Percentiles rank a stretch among this genome's conserved stretches.
phyloP scores from a whole-genome alignment of 1,140 invertebrate species.

The Orchestia grillus region DNA sequence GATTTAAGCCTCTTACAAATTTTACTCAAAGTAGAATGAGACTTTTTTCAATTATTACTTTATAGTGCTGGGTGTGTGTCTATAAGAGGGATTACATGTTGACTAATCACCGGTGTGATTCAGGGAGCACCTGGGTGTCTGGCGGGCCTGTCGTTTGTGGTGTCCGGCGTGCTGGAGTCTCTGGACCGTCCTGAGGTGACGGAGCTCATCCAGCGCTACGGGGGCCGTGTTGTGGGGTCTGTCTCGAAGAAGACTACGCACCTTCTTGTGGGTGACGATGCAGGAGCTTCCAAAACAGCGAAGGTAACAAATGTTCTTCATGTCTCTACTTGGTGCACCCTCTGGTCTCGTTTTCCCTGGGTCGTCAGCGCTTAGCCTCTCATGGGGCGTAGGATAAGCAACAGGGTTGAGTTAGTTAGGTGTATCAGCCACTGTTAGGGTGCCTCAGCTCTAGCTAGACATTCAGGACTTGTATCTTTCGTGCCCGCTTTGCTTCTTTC shows the following conservation, averaged over 20 bases:
- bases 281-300: constrained; percentile 85
- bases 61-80: too few species aligned
- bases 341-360: not conserved
- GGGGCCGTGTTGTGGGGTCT: constrained; percentile 81
- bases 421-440: too few species aligned
- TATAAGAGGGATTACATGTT: not conserved
- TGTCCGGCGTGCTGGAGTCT: constrained; percentile 91
- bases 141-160: constrained; percentile 81
- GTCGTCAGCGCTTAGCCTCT: too few species aligned
- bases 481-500: too few species aligned
- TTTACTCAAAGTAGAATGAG: not conserved
- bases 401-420: too few species aligned
- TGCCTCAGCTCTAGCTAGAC: too few species aligned
- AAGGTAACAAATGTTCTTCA: constrained; percentile 73
- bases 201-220: constrained; percentile 82
- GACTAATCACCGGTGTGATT: not conserved
- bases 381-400: too few species aligned
- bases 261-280: constrained; percentile 85
- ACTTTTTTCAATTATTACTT: too few species aligned
- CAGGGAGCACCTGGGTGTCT: constrained; percentile 50
- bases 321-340: not conserved
- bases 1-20: not conserved
- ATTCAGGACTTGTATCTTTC: too few species aligned
- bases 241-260: constrained; percentile 88
- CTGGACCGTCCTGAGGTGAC: constrained; percentile 86